Conservation (phyloP, 2,888 invertebrate genomes). For the Philaethria dido region DNA sequence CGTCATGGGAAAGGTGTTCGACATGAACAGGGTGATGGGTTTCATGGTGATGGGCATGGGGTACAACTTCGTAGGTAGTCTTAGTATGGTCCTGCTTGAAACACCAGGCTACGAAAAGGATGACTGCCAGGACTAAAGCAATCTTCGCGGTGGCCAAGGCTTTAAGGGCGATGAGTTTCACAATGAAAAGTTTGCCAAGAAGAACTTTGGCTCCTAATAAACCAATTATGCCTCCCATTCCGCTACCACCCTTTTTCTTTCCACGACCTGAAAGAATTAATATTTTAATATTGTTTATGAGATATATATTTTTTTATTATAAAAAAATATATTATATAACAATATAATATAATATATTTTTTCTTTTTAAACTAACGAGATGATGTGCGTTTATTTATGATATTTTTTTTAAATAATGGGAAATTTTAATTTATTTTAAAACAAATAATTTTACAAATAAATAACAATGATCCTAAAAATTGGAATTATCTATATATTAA, state of each 20-base stretch:
- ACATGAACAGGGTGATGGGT: constrained; percentile 86
- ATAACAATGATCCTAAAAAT: constrained; percentile 26
- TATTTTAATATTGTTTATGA: not conserved
- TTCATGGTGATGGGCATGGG: constrained; percentile 81
- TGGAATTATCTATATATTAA: constrained; percentile 4
- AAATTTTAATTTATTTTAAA: not conserved
- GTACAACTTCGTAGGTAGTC: constrained; percentile 77
- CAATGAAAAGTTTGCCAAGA: constrained; percentile 86
- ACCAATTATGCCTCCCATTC: constrained; percentile 87
- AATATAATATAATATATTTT: too few species aligned
- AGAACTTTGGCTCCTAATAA: constrained; percentile 79
- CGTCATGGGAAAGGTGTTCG: constrained; percentile 74
- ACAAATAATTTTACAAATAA: too few species aligned
- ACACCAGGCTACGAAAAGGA: constrained; percentile 83
- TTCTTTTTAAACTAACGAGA: too few species aligned
- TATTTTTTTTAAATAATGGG: too few species aligned
- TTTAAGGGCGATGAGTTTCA: constrained; percentile 92
- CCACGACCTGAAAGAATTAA: constrained; percentile 83
- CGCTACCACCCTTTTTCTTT: constrained; percentile 88
- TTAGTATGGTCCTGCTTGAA: constrained; percentile 74
- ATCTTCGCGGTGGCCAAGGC: constrained; percentile 92
- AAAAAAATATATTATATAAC: too few species aligned
- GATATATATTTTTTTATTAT: too few species aligned
- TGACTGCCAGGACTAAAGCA: constrained; percentile 88
- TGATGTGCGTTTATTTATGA: too few species aligned